phyloP scores from a whole-genome alignment of 2,888 invertebrate species.

The Spicauda simplicius region DNA sequence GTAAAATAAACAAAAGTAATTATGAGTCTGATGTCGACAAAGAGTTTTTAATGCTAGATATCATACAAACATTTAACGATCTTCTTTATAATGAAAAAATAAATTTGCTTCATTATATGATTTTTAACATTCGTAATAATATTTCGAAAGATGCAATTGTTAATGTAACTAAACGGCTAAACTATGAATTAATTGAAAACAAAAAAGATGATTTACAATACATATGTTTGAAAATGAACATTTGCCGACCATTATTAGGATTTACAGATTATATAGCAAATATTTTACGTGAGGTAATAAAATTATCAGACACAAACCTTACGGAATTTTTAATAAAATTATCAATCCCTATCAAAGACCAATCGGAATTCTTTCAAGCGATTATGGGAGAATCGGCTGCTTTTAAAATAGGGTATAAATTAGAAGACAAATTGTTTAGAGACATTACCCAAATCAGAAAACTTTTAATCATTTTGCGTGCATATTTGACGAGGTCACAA shows the following conservation, averaged over 20 bases:
- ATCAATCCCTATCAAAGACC: slow-evolving; percentile 35
- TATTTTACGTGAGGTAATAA: slow-evolving; percentile 49
- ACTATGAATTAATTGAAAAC: slow-evolving; percentile 39
- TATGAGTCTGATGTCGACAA: slow-evolving; percentile 40
- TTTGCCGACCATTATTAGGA: slow-evolving; percentile 55
- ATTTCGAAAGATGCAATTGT: slow-evolving; percentile 3
- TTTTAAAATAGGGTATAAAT: slow-evolving; percentile 40
- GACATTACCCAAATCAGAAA: slow-evolving; percentile 43
- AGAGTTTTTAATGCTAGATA: slow-evolving; percentile 48
- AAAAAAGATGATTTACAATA: slow-evolving; percentile 49
- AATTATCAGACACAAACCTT: slow-evolving; percentile 48
- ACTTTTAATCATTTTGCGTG: slow-evolving; percentile 40
- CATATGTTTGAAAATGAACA: slow-evolving; percentile 46
- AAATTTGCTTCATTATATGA: slow-evolving; percentile 11
- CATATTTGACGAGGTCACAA: slow-evolving; percentile 48
- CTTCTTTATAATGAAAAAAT: slow-evolving; percentile 40
- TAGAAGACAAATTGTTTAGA: slow-evolving; percentile 23
- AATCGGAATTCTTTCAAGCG: slow-evolving; percentile 44
- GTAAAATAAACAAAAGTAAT: slow-evolving; percentile 8
- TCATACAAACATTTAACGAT: slow-evolving; percentile 46
- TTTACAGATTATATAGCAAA: slow-evolving; percentile 53
- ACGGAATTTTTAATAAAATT: slow-evolving; percentile 38
- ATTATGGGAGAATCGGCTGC: slow-evolving; percentile 46
- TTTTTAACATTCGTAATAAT: not conserved
- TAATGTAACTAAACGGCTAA: slow-evolving; percentile 24